A percentile compares a stretch with the other conserved stretches of the same genome.
phyloP scores from a whole-genome alignment of 2,888 invertebrate species.

The Parasteatoda lunata region DNA sequence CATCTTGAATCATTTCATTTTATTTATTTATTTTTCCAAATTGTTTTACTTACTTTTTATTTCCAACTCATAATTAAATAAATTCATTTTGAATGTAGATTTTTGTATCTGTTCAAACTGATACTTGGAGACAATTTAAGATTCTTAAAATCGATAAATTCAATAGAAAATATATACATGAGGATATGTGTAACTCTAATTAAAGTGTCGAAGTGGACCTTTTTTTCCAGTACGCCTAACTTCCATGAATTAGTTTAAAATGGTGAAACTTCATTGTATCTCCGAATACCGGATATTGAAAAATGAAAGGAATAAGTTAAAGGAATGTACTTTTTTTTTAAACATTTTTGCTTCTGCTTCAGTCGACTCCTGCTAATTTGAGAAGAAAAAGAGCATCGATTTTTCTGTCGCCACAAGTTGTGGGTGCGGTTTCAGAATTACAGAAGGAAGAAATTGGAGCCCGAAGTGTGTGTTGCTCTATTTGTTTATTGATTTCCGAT shows the following conservation, averaged over 20 bases:
- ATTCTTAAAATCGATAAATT: too few relatives aligned
- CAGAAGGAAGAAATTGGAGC: background rate
- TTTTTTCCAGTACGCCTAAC: background rate
- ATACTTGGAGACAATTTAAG: too few relatives aligned
- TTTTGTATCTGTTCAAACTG: too few relatives aligned
- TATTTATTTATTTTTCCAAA: too few relatives aligned
- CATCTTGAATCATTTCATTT: too few relatives aligned
- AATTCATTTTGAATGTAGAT: too few relatives aligned
- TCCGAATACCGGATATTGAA: constrained; percentile 25
- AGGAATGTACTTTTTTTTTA: background rate
- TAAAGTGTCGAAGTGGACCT: background rate
- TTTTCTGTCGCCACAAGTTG: constrained; percentile 11
- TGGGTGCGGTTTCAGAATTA: background rate
- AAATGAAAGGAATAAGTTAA: background rate
- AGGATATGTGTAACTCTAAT: background rate
- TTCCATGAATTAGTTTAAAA: constrained; percentile 1
- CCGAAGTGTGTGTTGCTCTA: constrained; percentile 11
- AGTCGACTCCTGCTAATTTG: background rate
- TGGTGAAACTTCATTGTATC: background rate
- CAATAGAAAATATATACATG: too few relatives aligned
- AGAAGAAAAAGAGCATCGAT: constrained; percentile 20
- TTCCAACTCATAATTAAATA: too few relatives aligned
- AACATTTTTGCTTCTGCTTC: background rate
- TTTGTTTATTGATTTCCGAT: constrained; percentile 26
- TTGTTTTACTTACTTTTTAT: too few relatives aligned